These are phyloP conservation scores for Geococcyx californianus DNA, from an alignment of 2,113 vertebrate genomes.

Conservation along the genomic window DNA sequence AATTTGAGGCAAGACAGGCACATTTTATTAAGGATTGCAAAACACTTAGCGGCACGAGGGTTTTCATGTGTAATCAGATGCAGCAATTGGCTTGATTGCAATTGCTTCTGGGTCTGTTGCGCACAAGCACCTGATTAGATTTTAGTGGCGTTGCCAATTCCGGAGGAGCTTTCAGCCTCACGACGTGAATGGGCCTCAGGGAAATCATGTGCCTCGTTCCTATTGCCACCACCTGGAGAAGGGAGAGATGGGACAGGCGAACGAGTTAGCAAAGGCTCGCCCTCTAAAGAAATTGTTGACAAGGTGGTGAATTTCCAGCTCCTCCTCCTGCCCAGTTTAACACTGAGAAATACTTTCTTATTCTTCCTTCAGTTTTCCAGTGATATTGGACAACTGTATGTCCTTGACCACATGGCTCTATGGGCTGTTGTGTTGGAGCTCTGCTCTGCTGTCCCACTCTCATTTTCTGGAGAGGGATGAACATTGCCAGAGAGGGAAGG, in stretches of 20 bases:
- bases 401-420: rapidly evolving
- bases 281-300: background rate
- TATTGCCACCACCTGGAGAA: background rate
- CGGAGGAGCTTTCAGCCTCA: background rate
- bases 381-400: background rate
- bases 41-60: background rate
- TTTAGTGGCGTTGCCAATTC: conserved; percentile 26
- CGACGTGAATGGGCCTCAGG: rapidly evolving
- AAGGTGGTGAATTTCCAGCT: background rate
- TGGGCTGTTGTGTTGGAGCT: background rate
- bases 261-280: background rate
- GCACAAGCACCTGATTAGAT: conserved; percentile 61
- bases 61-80: conserved; percentile 65
- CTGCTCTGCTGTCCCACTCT: background rate
- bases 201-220: background rate
- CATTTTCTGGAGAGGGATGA: background rate
- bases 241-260: background rate
- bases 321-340: background rate
- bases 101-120: conserved; percentile 55
- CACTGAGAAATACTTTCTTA: background rate
- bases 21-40: conserved; percentile 60
- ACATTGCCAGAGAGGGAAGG: background rate
- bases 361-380: background rate
- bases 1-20: conserved; percentile 26
- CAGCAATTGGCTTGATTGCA: conserved; percentile 68